Conservation (phyloP, 2,888 invertebrate species). For the Eupsilia transversa region DNA sequence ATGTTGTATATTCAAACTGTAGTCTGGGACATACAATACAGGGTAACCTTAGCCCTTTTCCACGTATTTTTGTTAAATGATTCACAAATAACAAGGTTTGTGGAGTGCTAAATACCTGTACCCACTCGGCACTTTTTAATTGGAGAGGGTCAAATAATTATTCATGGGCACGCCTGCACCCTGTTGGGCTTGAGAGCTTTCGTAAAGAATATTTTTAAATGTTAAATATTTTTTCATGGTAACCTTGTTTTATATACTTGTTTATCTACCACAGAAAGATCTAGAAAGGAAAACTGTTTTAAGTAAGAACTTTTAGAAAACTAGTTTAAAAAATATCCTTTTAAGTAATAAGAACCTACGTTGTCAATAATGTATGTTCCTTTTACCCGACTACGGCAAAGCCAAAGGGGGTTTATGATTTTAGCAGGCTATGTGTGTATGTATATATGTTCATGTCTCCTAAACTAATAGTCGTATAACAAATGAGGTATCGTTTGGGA, state of each 20-base stretch:
- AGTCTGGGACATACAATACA: conserved; percentile 10
- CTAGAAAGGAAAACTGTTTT: background rate
- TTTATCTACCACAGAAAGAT: background rate
- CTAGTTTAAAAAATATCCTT: background rate
- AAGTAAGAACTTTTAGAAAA: background rate
- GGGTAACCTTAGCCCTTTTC: conserved; percentile 33
- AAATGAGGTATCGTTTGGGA: background rate
- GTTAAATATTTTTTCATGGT: conserved; percentile 47
- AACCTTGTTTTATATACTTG: conserved; percentile 35
- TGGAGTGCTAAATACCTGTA: conserved; percentile 70
- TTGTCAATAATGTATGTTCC: background rate
- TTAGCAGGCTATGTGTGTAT: background rate
- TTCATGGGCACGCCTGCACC: conserved; percentile 73
- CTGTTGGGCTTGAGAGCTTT: conserved; percentile 60
- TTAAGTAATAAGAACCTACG: background rate
- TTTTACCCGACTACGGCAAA: background rate
- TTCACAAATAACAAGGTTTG: conserved; percentile 67
- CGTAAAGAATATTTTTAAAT: conserved; percentile 67
- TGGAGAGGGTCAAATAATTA: conserved; percentile 78
- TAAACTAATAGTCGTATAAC: background rate
- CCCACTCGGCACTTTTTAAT: conserved; percentile 75
- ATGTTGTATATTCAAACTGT: conserved; percentile 25
- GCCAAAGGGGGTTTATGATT: background rate
- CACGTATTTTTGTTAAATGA: conserved; percentile 63
- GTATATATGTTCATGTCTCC: background rate